Base-by-base conservation (phyloP, 1,140 invertebrate species). In the Whitmania pigra region DNA sequence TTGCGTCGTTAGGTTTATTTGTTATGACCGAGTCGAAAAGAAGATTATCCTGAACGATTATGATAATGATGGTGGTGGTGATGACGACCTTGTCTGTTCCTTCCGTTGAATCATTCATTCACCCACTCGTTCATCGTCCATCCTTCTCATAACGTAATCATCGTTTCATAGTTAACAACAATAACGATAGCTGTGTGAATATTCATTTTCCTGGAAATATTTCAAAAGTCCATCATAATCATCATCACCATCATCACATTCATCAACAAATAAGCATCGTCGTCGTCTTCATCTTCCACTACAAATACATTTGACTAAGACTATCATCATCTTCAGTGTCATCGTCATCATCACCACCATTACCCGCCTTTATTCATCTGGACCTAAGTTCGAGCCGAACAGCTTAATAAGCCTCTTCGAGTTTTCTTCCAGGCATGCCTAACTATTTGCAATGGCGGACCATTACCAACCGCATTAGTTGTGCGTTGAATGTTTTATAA, bases 41-140 rank as follows among this genome's bases (percentile, higher is more conserved):
- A 63, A 25, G 57, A 63, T n/a, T 6, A 31, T 13, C 22, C 11
- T 13, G 57, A 1, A 63, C 29, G 11, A 63, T 63, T 22, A 63
- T 63, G 57, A 63, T 63, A 31, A 63, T 63, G 57, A 63, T 22
- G 57, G 29, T 63, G 29, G 15, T n/a, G 57, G 18, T 25, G 29
- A 31, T 63, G 20, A 63, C 11, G 57, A 17, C 18, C 29, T 0
- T 11, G 6, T 63, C 22, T 31, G 22, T 7, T 18, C 18, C 29
- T 13, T 25, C 22, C 22, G 15, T 63, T 7, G 22, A 11, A 63
- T 22, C 20, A 31, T 13, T 22, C 29, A 2, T 63, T 63, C 29
- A 25, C 20, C 29, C 22, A 63, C 22, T 15, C 57, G 22, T 31
- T 2, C n/a, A 60, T n/a, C 54, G 25, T n/a, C 54, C 20, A 9